Evolutionary conservation across 2,113 vertebrate genomes (phyloP).

Genomic region (Melospiza georgiana): DNA sequence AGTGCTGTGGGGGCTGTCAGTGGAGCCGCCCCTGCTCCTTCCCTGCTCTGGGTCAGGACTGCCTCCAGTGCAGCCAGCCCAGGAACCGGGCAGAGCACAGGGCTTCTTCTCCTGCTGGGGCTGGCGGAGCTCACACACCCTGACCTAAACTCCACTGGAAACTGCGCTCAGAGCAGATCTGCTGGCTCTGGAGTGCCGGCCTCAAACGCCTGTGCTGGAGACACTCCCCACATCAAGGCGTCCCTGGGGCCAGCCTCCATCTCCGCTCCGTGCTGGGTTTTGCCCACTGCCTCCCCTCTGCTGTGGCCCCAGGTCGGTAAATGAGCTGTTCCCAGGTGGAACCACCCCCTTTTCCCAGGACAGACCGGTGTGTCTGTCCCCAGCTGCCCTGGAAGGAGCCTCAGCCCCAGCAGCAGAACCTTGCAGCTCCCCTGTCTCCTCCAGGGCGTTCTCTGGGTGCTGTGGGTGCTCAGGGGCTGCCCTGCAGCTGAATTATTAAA

Average conservation of each 20-base stretch:
- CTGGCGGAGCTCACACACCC: background rate
- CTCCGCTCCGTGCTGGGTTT: background rate
- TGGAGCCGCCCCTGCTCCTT: background rate
- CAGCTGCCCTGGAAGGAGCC: background rate
- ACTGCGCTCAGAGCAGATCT: background rate
- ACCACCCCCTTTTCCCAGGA: background rate
- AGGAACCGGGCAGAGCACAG: fast-evolving
- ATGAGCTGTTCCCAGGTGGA: background rate
- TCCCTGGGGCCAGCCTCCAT: fast-evolving
- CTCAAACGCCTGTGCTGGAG: fast-evolving
- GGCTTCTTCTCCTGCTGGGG: fast-evolving
- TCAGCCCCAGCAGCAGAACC: background rate
- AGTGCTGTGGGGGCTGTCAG: fast-evolving
- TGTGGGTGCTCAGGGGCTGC: background rate
- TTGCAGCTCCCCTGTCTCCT: background rate
- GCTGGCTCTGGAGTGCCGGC: background rate
- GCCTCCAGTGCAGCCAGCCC: background rate
- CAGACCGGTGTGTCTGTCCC: background rate
- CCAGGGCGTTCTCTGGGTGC: background rate
- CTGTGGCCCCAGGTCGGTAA: background rate
- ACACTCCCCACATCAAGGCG: fast-evolving
- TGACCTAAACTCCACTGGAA: background rate
- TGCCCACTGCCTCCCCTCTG: fast-evolving
- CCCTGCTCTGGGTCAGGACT: background rate
- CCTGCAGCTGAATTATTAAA: slow-evolving; percentile 40